These are phyloP conservation scores for Sabatieria punctata DNA, from an alignment of 2,888 invertebrate genomes.

Conservation along the genomic window DNA sequence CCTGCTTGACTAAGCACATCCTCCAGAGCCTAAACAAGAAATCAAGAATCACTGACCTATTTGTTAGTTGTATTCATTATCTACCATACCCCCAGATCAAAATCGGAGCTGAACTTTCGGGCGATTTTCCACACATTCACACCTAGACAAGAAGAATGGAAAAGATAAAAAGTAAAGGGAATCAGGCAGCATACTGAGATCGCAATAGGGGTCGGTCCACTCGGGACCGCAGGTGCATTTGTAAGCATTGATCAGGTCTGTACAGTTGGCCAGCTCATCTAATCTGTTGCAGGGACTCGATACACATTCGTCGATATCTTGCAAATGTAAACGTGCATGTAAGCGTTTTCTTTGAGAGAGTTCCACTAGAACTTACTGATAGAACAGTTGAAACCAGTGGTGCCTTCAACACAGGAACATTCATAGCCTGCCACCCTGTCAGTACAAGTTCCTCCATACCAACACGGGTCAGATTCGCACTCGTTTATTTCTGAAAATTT, in stretches of 20 bases:
- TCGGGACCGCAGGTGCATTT: conserved; percentile 3
- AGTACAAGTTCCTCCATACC: conserved; percentile 43
- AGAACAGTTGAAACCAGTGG: conserved; percentile 56
- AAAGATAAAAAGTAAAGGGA: too few relatives aligned
- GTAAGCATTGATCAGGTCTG: conserved; percentile 4
- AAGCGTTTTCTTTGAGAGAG: too few relatives aligned
- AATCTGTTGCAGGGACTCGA: not conserved
- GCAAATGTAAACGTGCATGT: too few relatives aligned
- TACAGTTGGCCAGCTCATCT: conserved; percentile 2
- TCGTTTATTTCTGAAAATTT: conserved; percentile 52
- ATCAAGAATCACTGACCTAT: not conserved
- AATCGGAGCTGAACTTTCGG: not conserved
- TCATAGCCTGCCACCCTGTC: conserved; percentile 70
- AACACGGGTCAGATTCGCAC: conserved; percentile 51
- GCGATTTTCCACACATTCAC: not conserved
- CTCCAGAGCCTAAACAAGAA: not conserved
- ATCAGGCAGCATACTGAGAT: too few relatives aligned
- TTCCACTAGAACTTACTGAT: not conserved
- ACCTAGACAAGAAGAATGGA: too few relatives aligned
- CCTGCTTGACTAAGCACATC: not conserved
- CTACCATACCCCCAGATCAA: not conserved
- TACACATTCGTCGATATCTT: conserved; percentile 5
- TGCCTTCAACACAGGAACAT: conserved; percentile 37
- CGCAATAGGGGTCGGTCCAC: not conserved
- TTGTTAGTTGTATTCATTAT: not conserved